Evolutionary conservation across 2,113 vertebrate species (phyloP), one percentile per base, ranked within the genome.

Genomic region (Tylochromis polylepis): DNA sequence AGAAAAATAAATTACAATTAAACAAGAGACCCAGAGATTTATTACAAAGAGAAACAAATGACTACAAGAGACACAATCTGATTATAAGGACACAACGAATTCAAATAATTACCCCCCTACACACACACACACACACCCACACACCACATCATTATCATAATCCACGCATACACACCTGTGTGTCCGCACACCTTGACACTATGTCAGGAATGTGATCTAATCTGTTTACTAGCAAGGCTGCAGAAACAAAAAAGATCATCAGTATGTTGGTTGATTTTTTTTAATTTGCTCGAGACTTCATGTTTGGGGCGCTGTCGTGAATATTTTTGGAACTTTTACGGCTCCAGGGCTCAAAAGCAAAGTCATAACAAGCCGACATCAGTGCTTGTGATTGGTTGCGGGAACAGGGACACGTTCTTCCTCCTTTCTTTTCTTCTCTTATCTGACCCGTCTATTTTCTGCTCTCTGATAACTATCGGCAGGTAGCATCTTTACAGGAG

Each of bases 391-490:
- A 77, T 53, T 65, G 86, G 70, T 43, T 20, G 18, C 67, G 75
- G 58, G 3, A 11, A 85, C 46, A 80, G 36, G 46, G 34, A 43
- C 70, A 9, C 38, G 29, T 56, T 75, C 38, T 16, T 81, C 77
- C 55, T 83, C 82, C 15, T 85, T 5, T 60, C 87, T 83, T 83
- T 85, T 84, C 82, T 79, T 46, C 20, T 62, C 87, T 93, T 93
- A 93, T 94, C 93, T 81, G 36, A 16, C 7, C 27, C n/a, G 31
- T 82, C 87, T 83, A 8, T 49, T 81, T 77, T 70, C 83, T 83
- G 67, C 62, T 58, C 79, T 41, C 29, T 81, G 93, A 94, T 93
- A 60, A 51, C 70, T 29, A 94, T 94, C 92, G 6, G 75, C 86
- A 89, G 92, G 90, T 86, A 89, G 58, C 58, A 75, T 91, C 90